phyloP scores from a whole-genome alignment of 1,140 invertebrate genomes.

The Eulimnadia texana region DNA sequence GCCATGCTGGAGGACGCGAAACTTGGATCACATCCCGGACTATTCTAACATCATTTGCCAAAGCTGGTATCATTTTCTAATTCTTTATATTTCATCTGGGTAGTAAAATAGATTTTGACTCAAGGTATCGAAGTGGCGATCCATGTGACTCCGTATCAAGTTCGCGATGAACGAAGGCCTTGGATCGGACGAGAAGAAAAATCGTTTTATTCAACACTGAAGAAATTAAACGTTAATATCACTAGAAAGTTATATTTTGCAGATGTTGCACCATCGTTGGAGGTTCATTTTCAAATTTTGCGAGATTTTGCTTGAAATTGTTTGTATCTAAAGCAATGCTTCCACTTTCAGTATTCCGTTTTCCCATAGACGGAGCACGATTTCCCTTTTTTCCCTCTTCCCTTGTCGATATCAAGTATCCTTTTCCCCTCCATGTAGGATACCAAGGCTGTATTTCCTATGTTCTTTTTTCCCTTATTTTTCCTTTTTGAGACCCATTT shows the following conservation, averaged over 20 bases:
- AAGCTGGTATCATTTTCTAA: conserved; percentile 45
- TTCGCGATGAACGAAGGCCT: conserved; percentile 50
- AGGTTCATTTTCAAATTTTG: conserved; percentile 51
- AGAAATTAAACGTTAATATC: conserved; percentile 43
- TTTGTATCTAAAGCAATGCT: neutral
- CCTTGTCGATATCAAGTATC: too few species aligned
- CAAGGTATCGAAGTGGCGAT: conserved; percentile 51
- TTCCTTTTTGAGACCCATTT: too few species aligned
- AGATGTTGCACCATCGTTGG: conserved; percentile 40
- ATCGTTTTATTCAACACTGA: conserved; percentile 49
- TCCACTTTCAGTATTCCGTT: too few species aligned
- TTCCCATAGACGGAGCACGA: too few species aligned
- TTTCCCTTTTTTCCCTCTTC: too few species aligned
- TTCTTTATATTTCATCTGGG: conserved; percentile 15
- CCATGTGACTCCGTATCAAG: conserved; percentile 73
- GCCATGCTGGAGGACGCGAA: conserved; percentile 63
- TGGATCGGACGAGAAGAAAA: conserved; percentile 72
- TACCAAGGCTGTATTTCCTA: too few species aligned
- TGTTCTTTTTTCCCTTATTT: neutral
- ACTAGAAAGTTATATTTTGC: conserved; percentile 48
- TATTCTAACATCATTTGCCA: conserved; percentile 50
- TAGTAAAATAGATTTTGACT: too few species aligned
- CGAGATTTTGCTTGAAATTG: neutral
- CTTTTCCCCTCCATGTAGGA: too few species aligned
- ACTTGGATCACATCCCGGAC: conserved; percentile 65